Percentiles rank a stretch among this genome's conserved stretches.
These are phyloP conservation scores for Anolis carolinensis DNA, from an alignment of 2,113 vertebrate species.

Conservation along the genomic window DNA sequence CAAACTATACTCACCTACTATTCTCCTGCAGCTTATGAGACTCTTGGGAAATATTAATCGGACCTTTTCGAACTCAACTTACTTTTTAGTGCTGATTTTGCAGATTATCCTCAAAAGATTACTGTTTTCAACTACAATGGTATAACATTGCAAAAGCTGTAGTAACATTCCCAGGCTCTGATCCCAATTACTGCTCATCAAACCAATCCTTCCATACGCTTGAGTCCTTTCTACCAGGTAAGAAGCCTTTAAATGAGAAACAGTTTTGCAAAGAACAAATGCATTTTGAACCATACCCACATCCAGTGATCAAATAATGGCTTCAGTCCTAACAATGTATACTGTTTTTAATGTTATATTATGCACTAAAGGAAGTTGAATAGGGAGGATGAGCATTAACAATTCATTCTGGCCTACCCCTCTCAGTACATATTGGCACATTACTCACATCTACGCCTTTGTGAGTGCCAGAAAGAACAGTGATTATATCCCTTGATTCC, in stretches of 20 bases:
- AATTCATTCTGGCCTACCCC: neutral
- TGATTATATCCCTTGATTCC: too few relatives aligned
- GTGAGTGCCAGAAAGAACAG: neutral
- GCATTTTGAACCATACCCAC: neutral
- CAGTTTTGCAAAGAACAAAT: neutral
- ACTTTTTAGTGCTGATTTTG: rapidly evolving
- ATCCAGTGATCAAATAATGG: neutral
- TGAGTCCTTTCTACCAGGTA: neutral
- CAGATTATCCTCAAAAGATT: rapidly evolving
- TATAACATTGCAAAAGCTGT: too few relatives aligned
- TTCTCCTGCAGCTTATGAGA: neutral
- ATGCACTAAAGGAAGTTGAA: neutral
- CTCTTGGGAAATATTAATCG: neutral
- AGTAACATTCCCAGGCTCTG: too few relatives aligned
- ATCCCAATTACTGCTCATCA: neutral
- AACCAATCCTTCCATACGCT: too few relatives aligned
- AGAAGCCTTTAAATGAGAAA: neutral
- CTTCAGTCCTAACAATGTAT: neutral
- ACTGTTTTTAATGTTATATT: neutral
- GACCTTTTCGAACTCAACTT: neutral
- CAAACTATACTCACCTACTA: neutral
- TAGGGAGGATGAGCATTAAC: neutral
- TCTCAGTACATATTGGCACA: neutral
- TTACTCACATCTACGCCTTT: neutral
- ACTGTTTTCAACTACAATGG: too few relatives aligned